Conservation (phyloP, 2,888 invertebrate species). For the Lithophane socia region DNA sequence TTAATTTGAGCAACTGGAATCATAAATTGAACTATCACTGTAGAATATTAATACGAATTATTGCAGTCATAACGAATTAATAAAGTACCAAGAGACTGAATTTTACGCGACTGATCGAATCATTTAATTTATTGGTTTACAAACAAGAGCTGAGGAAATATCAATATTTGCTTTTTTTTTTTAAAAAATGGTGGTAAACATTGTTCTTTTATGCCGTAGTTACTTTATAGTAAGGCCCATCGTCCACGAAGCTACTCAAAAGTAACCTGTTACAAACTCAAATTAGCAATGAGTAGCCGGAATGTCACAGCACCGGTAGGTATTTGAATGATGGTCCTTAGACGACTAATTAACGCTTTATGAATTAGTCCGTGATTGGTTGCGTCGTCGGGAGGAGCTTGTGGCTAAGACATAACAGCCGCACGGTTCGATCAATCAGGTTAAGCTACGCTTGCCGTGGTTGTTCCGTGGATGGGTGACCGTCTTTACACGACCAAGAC, state of each 20-base stretch:
- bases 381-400: too few species aligned
- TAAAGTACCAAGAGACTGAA: conserved; percentile 23
- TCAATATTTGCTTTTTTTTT: too few species aligned
- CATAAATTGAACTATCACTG: conserved; percentile 39
- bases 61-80: conserved; percentile 48
- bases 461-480: too few species aligned
- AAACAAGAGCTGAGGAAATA: not conserved
- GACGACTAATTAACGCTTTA: too few species aligned
- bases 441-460: too few species aligned
- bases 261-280: not conserved
- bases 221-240: not conserved
- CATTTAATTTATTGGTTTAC: conserved; percentile 5
- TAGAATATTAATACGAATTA: conserved; percentile 51
- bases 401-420: too few species aligned
- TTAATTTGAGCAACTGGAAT: conserved; percentile 54
- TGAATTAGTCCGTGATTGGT: too few species aligned
- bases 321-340: not conserved
- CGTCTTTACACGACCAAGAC: too few species aligned
- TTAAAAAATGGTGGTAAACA: not conserved
- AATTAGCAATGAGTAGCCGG: not conserved
- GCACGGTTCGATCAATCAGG: too few species aligned
- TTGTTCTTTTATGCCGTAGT: not conserved
- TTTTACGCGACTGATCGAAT: conserved; percentile 3
- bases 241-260: not conserved
- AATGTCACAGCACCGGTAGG: too few species aligned